phyloP scores from a whole-genome alignment of 1,140 invertebrate species.

The Drosophila pseudoananassae region DNA sequence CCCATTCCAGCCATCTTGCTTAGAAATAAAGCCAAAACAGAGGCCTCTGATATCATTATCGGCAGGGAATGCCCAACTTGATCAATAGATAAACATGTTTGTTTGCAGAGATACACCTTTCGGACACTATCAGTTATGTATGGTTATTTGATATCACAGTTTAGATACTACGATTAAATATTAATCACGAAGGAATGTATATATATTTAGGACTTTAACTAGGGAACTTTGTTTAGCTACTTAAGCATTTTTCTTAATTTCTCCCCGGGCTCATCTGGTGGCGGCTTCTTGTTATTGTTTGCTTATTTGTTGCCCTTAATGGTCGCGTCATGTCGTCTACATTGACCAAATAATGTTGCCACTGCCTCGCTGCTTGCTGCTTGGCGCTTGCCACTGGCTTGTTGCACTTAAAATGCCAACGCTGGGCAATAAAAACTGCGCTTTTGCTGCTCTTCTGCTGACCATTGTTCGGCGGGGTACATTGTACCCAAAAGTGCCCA shows the following conservation, averaged over 20 bases:
- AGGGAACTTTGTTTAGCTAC: not conserved
- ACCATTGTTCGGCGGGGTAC: slow-evolving; percentile 77
- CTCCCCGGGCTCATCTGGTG: slow-evolving; percentile 36
- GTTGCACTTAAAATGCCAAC: slow-evolving; percentile 76
- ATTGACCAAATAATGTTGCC: slow-evolving; percentile 81
- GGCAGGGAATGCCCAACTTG: slow-evolving; percentile 10
- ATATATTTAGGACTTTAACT: not conserved
- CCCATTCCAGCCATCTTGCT: slow-evolving; percentile 31
- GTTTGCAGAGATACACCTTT: slow-evolving; percentile 1
- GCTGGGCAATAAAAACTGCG: slow-evolving; percentile 72
- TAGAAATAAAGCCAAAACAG: slow-evolving; percentile 16
- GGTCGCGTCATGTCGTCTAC: slow-evolving; percentile 81
- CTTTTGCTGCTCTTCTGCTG: slow-evolving; percentile 39
- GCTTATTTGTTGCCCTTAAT: slow-evolving; percentile 83
- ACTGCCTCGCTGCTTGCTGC: slow-evolving; percentile 9
- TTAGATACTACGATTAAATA: not conserved
- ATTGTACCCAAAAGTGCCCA: slow-evolving; percentile 71
- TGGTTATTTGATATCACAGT: not conserved
- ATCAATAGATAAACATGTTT: slow-evolving; percentile 33
- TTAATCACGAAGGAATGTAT: not conserved
- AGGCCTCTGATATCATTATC: slow-evolving; percentile 22
- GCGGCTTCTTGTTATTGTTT: slow-evolving; percentile 64
- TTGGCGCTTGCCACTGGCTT: slow-evolving; percentile 13
- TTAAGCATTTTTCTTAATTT: slow-evolving; percentile 64
- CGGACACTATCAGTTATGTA: slow-evolving; percentile 1